Evolutionary conservation across 2,888 invertebrate genomes (phyloP), one percentile per base, ranked within the genome.

Genomic region (Cephus sareptanus): DNA sequence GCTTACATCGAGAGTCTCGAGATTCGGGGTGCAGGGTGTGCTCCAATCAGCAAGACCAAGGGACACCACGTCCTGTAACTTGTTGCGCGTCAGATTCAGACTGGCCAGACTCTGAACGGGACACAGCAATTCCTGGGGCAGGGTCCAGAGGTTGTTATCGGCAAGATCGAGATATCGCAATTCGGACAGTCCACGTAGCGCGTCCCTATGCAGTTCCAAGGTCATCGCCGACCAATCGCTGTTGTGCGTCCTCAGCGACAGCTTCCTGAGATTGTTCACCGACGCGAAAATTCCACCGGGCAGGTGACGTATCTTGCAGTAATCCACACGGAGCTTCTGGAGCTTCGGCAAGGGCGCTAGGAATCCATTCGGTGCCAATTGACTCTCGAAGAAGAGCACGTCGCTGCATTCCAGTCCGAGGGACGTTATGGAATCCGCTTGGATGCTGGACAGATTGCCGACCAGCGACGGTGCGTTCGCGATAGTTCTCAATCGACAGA

Each of bases 211-310:
- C 81, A 96, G 93, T 85, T 96, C 96, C 92, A 96, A 93, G 34
- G 95, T 95, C 94, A 96, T 95, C 33, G 95, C 94, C 23, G 96
- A 95, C 96, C 96, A 96, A 88, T 96, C 96, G 37, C 95, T 95
- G 89, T 96, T 96, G 89, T 95, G 95, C 31, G 96, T 96, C 75
- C 95, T 93, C 83, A 97, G 92, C 40, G 94, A 94, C 76, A 97
- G 92, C 81, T 93, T 93, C 76, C 94, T 93, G 35, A 97, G 92
- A 86, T 95, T 94, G 85, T 94, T 94, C 68, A 96, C 92, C 75
- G 95, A 94, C 35, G 94, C 93, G 85, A 97, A 93, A 75, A 95
- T 95, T 70, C 95, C 94, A 40, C 94, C 94, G 6, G 96, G 95
- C 79, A 97, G 93, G 87, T 95, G 94, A 83, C 95, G 93, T 83